phyloP scores from a whole-genome alignment of 2,113 vertebrate species.

The Atlantisia rogersi region DNA sequence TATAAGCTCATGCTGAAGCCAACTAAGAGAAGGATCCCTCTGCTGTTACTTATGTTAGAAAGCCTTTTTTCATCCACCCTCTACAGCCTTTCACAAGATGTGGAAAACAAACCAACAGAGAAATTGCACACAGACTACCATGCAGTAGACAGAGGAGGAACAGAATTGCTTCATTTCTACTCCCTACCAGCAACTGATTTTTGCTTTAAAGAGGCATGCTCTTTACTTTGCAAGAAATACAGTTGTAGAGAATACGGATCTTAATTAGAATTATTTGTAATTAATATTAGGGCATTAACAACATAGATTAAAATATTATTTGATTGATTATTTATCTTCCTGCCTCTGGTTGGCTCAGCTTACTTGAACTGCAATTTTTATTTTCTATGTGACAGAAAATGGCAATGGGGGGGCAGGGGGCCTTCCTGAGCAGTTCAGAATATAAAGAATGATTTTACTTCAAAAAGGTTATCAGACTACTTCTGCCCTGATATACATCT shows the following conservation, averaged over 20 bases:
- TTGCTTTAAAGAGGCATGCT: neutral
- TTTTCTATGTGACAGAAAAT: constrained; percentile 28
- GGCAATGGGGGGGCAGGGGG: neutral
- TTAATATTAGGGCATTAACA: constrained; percentile 12
- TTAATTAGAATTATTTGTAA: constrained; percentile 38
- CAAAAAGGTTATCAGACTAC: neutral
- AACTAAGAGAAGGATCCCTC: neutral
- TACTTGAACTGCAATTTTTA: constrained; percentile 25
- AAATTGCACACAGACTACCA: neutral
- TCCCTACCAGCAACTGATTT: neutral
- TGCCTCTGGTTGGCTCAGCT: neutral
- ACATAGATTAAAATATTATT: constrained; percentile 33
- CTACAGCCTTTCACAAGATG: neutral
- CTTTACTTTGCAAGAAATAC: neutral
- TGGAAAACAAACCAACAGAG: neutral
- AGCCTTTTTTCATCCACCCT: neutral
- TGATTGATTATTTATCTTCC: constrained; percentile 30
- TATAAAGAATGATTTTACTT: constrained; percentile 3
- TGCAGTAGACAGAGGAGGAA: neutral
- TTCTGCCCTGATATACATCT: neutral
- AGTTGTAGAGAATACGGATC: neutral
- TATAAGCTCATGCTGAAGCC: neutral
- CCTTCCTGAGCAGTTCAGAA: neutral
- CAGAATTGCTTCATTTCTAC: neutral
- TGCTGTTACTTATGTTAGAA: neutral